Percentiles rank a stretch among this genome's conserved stretches.
Conservation (phyloP, 2,888 invertebrate genomes). For the Torymus aiolomorphi region DNA sequence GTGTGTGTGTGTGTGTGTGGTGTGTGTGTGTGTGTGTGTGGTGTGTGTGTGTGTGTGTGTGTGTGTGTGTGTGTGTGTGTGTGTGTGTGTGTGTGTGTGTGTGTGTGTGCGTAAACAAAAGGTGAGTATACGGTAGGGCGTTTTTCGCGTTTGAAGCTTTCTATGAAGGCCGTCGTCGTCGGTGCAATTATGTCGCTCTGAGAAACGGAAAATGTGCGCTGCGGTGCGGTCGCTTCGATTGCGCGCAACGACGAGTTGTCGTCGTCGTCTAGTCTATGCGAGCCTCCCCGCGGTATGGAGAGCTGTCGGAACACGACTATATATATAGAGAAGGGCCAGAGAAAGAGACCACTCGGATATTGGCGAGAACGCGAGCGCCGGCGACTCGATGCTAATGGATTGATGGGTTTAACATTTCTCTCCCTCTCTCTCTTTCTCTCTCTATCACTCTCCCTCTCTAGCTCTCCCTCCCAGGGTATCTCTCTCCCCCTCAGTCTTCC, state of each 20-base stretch:
- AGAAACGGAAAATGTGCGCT: conserved; percentile 5
- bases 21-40: too few relatives aligned
- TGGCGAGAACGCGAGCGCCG: too few relatives aligned
- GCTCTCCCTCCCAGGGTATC: neutral
- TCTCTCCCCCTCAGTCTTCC: neutral
- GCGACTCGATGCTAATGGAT: conserved; percentile 4
- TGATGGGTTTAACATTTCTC: neutral
- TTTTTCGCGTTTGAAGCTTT: conserved; percentile 8
- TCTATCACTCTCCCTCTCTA: neutral
- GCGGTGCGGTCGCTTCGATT: too few relatives aligned
- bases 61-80: too few relatives aligned
- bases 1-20: too few relatives aligned
- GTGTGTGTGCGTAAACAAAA: too few relatives aligned
- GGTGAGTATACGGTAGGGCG: neutral
- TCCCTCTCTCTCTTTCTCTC: neutral
- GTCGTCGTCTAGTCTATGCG: too few relatives aligned
- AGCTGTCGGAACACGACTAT: too few relatives aligned
- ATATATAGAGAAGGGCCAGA: neutral
- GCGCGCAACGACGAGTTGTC: too few relatives aligned
- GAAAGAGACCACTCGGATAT: neutral
- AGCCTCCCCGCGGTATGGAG: too few relatives aligned
- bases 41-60: too few relatives aligned
- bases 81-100: too few relatives aligned
- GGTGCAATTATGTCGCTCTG: conserved; percentile 6
- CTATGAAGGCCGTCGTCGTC: neutral